Conservation (phyloP, 2,797 vertebrate genomes). For the Adrianichthys oophorus region DNA sequence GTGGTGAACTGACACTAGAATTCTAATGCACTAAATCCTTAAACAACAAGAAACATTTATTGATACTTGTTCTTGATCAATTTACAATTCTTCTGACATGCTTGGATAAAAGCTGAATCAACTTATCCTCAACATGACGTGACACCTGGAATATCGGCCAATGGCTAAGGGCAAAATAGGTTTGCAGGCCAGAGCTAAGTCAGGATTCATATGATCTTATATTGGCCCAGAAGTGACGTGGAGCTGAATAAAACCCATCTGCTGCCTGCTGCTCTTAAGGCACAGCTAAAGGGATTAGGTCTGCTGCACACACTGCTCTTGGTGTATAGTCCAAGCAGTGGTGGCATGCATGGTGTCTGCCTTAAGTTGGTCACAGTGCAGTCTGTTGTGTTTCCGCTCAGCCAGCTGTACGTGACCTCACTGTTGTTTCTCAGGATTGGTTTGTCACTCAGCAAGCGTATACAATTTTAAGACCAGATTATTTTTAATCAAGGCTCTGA, state of each 20-base stretch:
- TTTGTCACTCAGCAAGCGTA: neutral
- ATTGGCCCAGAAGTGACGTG: slow-evolving; percentile 49
- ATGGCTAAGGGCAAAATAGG: slow-evolving; percentile 37
- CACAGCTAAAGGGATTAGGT: slow-evolving; percentile 68
- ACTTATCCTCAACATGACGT: neutral
- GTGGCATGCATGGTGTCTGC: slow-evolving; percentile 20
- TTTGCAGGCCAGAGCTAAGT: slow-evolving; percentile 56
- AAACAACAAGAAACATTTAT: neutral
- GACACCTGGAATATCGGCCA: slow-evolving; percentile 11
- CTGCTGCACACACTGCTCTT: slow-evolving; percentile 17
- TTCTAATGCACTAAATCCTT: neutral
- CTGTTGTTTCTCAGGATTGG: neutral
- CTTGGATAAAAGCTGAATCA: neutral
- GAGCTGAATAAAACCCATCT: slow-evolving; percentile 62
- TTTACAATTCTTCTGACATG: neutral
- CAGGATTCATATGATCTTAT: slow-evolving; percentile 39
- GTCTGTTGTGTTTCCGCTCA: slow-evolving; percentile 50
- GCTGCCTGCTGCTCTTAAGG: slow-evolving; percentile 43
- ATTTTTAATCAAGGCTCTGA: too few species aligned
- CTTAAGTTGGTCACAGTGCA: slow-evolving; percentile 13
- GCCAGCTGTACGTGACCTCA: slow-evolving; percentile 40
- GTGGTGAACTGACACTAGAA: neutral
- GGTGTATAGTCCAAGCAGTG: slow-evolving; percentile 9
- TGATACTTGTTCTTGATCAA: neutral
- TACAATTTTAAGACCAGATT: neutral